These are phyloP conservation scores for Caligus rogercresseyi DNA, from an alignment of 1,140 invertebrate genomes.

Conservation along the genomic window DNA sequence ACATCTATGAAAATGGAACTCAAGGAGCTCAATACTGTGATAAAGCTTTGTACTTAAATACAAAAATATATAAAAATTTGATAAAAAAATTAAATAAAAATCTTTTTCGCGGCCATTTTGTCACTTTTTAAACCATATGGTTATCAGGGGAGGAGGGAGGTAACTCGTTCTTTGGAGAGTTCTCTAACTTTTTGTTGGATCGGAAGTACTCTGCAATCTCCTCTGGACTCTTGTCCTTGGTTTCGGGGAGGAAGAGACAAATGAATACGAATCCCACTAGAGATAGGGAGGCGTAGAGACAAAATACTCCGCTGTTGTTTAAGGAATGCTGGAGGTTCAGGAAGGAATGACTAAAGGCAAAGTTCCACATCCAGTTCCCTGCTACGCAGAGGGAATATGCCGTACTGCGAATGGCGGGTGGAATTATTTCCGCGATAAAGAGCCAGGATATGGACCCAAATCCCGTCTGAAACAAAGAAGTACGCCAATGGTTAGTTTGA, in stretches of 20 bases:
- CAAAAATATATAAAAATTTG: no score
- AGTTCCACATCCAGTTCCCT: slow-evolving; percentile 6
- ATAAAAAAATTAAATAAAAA: no score
- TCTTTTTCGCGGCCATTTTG: no score
- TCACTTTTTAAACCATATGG: no score
- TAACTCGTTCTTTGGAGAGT: no score
- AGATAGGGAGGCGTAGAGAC: not conserved
- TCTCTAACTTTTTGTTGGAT: no score
- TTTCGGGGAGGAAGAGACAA: slow-evolving; percentile 4
- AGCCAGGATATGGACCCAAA: slow-evolving; percentile 14
- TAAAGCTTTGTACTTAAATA: no score
- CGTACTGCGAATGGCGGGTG: not conserved
- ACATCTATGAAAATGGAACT: no score
- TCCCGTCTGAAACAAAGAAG: not conserved
- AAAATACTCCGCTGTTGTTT: not conserved
- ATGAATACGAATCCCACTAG: slow-evolving; percentile 1
- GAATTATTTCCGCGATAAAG: slow-evolving; percentile 3
- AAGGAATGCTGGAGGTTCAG: not conserved
- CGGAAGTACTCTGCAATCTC: slow-evolving; percentile 10
- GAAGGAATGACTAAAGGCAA: not conserved
- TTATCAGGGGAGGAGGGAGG: no score
- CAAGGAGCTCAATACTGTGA: no score
- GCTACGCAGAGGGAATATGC: not conserved
- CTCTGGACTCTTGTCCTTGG: not conserved
- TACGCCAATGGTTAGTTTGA: not conserved